Conservation (phyloP, 2,888 invertebrate species). For the Lasioglossum zephyrum region DNA sequence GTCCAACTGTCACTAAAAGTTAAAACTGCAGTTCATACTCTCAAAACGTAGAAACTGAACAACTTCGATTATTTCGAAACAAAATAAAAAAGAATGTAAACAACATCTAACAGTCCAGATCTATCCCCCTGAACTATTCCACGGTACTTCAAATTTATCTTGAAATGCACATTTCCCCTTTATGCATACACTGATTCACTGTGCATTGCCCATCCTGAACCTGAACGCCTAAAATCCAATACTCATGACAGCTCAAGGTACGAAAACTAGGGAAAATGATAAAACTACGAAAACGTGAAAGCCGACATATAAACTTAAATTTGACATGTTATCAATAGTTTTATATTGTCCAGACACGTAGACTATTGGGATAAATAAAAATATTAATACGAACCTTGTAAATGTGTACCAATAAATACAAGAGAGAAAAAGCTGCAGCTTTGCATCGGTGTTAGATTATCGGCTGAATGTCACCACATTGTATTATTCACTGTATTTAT, state of each 20-base stretch:
- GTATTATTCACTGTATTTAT: not conserved
- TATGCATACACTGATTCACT: constrained; percentile 44
- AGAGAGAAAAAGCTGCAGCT: not conserved
- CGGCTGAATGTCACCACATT: not conserved
- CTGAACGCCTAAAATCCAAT: constrained; percentile 29
- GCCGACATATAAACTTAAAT: not conserved
- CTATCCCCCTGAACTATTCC: constrained; percentile 30
- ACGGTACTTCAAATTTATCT: constrained; percentile 50
- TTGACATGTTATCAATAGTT: not conserved
- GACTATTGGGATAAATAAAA: not conserved
- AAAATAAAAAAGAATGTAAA: constrained; percentile 33
- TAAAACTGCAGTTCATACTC: constrained; percentile 65
- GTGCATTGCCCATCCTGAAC: constrained; percentile 23
- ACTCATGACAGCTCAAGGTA: constrained; percentile 21
- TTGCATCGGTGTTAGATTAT: not conserved
- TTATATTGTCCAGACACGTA: not conserved
- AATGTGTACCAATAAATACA: not conserved
- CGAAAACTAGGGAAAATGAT: not conserved
- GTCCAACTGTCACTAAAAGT: constrained; percentile 63
- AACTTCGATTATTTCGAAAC: constrained; percentile 14
- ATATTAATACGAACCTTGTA: not conserved
- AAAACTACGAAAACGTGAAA: not conserved
- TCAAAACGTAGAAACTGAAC: constrained; percentile 28
- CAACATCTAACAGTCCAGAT: constrained; percentile 45
- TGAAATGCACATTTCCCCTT: constrained; percentile 43